phyloP scores from a whole-genome alignment of 2,888 invertebrate genomes.

The Thecophora atra region DNA sequence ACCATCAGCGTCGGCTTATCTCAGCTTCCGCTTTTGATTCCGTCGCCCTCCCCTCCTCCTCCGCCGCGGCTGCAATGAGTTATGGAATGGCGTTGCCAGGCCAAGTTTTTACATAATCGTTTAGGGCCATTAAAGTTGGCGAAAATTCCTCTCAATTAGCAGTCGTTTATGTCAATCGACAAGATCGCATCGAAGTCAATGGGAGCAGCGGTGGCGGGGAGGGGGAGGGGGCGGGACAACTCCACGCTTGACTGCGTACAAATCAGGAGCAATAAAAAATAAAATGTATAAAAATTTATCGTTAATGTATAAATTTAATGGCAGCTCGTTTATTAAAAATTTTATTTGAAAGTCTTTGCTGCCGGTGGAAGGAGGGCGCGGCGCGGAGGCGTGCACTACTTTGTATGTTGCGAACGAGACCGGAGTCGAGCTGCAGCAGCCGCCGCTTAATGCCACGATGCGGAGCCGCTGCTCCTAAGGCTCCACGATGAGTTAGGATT shows the following conservation, averaged over 20 bases:
- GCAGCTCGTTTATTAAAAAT: conserved; percentile 66
- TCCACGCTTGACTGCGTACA: background rate
- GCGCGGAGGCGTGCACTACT: background rate
- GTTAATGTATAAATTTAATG: conserved; percentile 66
- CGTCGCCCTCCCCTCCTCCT: background rate
- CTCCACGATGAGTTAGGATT: conserved; percentile 42
- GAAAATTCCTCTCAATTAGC: conserved; percentile 15
- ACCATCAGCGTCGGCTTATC: background rate
- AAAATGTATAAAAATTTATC: conserved; percentile 51
- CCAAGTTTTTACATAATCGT: background rate
- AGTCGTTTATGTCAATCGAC: conserved; percentile 10
- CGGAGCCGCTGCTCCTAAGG: background rate
- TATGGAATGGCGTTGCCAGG: too few species aligned
- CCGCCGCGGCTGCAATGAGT: background rate
- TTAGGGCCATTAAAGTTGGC: background rate
- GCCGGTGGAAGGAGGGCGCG: background rate
- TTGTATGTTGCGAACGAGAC: conserved; percentile 32
- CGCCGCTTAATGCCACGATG: too few species aligned
- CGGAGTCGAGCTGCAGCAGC: background rate
- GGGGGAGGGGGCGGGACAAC: background rate
- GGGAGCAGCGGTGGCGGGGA: background rate
- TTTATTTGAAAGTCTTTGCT: conserved; percentile 59
- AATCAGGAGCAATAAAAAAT: conserved; percentile 13
- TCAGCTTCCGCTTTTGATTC: background rate
- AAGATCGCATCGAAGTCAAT: background rate